Evolutionary conservation across 2,113 vertebrate genomes (phyloP).

Genomic region (Eupsittula cactorum): DNA sequence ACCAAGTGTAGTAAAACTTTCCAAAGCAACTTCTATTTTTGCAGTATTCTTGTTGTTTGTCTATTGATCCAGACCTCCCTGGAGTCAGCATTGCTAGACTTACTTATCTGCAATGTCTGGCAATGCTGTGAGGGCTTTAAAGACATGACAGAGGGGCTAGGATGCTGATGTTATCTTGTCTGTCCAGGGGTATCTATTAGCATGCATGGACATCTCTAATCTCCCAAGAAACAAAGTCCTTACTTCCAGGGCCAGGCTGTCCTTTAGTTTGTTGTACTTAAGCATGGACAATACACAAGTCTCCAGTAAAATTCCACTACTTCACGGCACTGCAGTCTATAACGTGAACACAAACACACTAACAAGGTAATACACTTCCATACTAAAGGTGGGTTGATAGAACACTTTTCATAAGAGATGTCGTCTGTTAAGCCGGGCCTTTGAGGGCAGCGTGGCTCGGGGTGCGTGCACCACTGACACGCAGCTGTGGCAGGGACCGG

Average conservation of each 20-base stretch:
- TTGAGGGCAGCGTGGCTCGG: not conserved
- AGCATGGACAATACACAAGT: not conserved
- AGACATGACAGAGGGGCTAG: not conserved
- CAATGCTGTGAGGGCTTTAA: accelerated
- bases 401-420: not conserved
- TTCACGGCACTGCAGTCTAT: not conserved
- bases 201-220: not conserved
- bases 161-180: not conserved
- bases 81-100: not conserved
- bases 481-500: not conserved
- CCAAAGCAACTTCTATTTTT: not conserved
- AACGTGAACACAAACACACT: accelerated
- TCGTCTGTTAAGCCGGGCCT: accelerated
- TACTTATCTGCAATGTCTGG: not conserved
- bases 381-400: accelerated
- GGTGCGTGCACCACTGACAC: accelerated
- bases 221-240: not conserved
- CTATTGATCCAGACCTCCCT: not conserved
- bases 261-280: not conserved
- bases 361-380: too few species aligned
- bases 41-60: not conserved
- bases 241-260: not conserved
- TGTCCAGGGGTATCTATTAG: not conserved
- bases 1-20: not conserved
- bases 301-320: not conserved